Base-by-base conservation (phyloP, 2,888 invertebrate species). In the Protodeltote pygarga region DNA sequence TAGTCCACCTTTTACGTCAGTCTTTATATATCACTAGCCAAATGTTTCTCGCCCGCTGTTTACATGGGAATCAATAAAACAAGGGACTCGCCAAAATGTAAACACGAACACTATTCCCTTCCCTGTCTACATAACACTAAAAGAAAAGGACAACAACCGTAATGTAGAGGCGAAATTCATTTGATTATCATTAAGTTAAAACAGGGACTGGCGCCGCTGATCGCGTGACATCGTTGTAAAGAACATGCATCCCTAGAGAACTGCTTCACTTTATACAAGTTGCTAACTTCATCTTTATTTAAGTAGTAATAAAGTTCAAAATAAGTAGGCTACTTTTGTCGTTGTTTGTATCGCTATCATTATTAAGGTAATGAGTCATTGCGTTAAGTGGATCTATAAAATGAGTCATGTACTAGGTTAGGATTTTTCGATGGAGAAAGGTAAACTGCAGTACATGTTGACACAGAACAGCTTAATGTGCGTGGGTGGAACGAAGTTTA, bases 321-420 rank as follows among this genome's bases (percentile, higher is more conserved):
- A 55, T 75, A 4, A 14, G 14, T 34, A 20, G 5, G 20, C 10
- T 23, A 31, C 16, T 13, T 9, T 32, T 31, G 35, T 20, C 17
- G 23, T 40, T 65, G 57, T 65, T 69, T 61, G 65, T 71, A 68
- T 74, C 67, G 69, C 75, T 77, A 78, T 81, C 77, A 81, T 85
- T 86, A 86, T 83, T 81, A 85, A 79, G 74, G 77, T 82, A 86
- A 87, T 90, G 88, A 88, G 81, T 90, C 89, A 89, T 78, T 79
- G 77, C 41, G 48, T 71, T 65, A 71, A 72, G 73, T 81, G 75
- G 77, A 69, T 79, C 81, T 83, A 84, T 83, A 81, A 77, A 79
- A 80, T 88, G 87, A 88, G 65, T 87, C 87, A 87, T 63, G 51
- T 66, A 65, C 61, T 58, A 64, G 49, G 44, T 54, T 64, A 64